A percentile compares a stretch with the other conserved stretches of the same genome.
Conservation (phyloP, 2,888 invertebrate genomes). For the Platycnemis pennipes region DNA sequence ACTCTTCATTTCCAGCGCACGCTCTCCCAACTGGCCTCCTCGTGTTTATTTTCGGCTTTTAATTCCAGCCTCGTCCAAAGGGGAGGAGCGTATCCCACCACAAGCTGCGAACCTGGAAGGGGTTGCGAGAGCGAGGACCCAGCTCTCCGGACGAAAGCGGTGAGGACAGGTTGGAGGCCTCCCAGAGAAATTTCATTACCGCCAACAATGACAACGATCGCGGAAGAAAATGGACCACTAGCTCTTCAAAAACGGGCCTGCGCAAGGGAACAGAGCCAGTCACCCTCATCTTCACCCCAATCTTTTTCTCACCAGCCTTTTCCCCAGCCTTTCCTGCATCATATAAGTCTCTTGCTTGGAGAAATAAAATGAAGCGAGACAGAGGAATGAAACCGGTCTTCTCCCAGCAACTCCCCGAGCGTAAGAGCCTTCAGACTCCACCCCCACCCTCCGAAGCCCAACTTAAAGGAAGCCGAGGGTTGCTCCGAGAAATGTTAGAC, state of each 20-base stretch:
- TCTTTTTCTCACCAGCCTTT: neutral
- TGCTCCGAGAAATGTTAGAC: neutral
- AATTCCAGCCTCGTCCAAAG: neutral
- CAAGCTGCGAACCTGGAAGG: neutral
- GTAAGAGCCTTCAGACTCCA: neutral
- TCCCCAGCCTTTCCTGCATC: neutral
- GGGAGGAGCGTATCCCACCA: neutral
- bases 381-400: neutral
- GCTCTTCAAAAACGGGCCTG: slow-evolving; percentile 25
- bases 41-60: slow-evolving; percentile 34
- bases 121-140: neutral
- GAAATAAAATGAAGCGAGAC: neutral
- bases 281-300: neutral
- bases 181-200: slow-evolving; percentile 42
- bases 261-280: neutral
- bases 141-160: neutral
- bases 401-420: neutral
- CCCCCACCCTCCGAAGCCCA: neutral
- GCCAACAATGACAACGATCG: slow-evolving; percentile 19
- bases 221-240: slow-evolving; percentile 23
- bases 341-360: neutral
- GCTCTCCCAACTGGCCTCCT: neutral
- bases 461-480: neutral
- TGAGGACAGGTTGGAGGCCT: slow-evolving; percentile 29
- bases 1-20: neutral